A percentile compares a stretch with the other conserved stretches of the same genome.
Evolutionary conservation across 2,797 vertebrate genomes (phyloP).

Genomic region (Paratrypauchen microcephalus): DNA sequence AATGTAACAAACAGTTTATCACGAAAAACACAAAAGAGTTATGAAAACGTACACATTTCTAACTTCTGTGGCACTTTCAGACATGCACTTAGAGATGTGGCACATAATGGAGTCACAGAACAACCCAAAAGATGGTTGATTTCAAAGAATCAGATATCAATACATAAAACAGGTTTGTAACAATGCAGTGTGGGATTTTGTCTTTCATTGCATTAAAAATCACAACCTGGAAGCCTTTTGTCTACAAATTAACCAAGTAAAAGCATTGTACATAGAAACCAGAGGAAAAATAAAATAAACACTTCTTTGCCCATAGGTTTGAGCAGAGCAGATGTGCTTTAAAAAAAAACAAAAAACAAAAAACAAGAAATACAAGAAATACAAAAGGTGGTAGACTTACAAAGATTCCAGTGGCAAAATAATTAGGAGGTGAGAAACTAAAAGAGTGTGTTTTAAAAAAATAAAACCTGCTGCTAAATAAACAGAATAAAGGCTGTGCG

Average conservation of each 20-base stretch:
- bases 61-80: no score
- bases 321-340: background rate
- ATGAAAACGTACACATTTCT: no score
- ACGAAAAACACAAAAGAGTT: no score
- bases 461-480: conserved; percentile 2
- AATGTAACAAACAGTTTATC: no score
- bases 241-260: no score
- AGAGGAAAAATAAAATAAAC: background rate
- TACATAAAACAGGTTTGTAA: no score
- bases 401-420: conserved; percentile 6
- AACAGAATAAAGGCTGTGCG: background rate
- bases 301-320: background rate
- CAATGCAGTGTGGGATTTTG: background rate
- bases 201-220: background rate
- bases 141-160: no score
- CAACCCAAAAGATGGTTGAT: background rate
- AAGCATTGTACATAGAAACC: background rate
- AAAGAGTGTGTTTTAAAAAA: conserved; percentile 5
- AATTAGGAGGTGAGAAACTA: conserved; percentile 1
- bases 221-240: background rate
- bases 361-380: background rate
- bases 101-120: background rate
- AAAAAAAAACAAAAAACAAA: background rate
- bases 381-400: background rate
- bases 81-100: no score